Evolutionary conservation across 2,888 invertebrate species (phyloP).

Genomic region (Acleris literana): DNA sequence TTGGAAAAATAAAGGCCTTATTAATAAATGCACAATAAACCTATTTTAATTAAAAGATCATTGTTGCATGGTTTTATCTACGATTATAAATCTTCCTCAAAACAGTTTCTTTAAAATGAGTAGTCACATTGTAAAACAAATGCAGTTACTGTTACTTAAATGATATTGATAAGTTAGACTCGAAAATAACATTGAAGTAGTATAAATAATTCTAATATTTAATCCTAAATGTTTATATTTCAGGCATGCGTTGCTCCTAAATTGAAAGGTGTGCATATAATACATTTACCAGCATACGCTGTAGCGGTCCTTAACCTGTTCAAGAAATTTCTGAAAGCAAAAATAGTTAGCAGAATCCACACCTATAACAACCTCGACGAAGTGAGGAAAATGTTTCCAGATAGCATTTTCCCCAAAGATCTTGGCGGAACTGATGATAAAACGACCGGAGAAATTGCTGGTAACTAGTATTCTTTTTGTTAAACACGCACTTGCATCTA

Average conservation of each 20-base stretch:
- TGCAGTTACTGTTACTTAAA: too few relatives aligned
- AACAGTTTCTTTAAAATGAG: too few relatives aligned
- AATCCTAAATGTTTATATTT: neutral
- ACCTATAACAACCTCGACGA: conserved; percentile 27
- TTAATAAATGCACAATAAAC: too few relatives aligned
- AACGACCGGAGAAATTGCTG: conserved; percentile 44
- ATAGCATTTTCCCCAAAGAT: conserved; percentile 30
- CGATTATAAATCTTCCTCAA: too few relatives aligned
- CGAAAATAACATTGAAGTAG: too few relatives aligned
- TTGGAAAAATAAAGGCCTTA: too few relatives aligned
- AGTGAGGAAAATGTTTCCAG: conserved; percentile 27
- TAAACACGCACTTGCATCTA: too few relatives aligned
- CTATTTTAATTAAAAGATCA: too few relatives aligned
- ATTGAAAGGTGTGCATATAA: conserved; percentile 35
- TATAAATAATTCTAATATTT: too few relatives aligned
- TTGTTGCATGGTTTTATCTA: too few relatives aligned
- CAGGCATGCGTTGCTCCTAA: conserved; percentile 34
- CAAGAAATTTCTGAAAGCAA: conserved; percentile 33
- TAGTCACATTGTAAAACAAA: too few relatives aligned
- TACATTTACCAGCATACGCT: conserved; percentile 31
- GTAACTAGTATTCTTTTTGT: conserved; percentile 32
- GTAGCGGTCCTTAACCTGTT: conserved; percentile 18
- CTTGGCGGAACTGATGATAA: conserved; percentile 38
- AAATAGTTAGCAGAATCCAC: conserved; percentile 31
- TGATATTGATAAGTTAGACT: too few relatives aligned